A percentile compares a stretch with the other conserved stretches of the same genome.
Conservation (phyloP, 2,113 vertebrate species). For the Agelaius tricolor region DNA sequence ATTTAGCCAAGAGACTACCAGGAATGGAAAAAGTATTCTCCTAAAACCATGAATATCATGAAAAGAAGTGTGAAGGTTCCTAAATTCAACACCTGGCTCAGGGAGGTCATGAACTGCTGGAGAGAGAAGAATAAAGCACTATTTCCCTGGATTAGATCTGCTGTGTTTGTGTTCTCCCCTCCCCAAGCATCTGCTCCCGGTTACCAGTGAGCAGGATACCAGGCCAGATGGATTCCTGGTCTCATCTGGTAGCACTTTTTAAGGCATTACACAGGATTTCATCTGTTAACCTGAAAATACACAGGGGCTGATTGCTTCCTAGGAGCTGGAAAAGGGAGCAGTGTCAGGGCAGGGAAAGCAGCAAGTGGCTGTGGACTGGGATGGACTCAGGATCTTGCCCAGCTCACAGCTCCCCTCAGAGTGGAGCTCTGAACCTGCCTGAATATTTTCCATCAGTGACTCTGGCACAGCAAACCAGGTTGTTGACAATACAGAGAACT, state of each 20-base stretch:
- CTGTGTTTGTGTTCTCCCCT: neutral
- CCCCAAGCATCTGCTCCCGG: slow-evolving; percentile 2
- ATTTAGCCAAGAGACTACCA: neutral
- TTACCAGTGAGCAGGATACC: neutral
- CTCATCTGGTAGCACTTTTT: slow-evolving; percentile 27
- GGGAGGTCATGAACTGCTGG: neutral
- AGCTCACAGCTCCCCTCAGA: neutral
- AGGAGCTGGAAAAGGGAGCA: neutral
- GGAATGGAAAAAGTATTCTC: neutral
- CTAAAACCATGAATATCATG: neutral
- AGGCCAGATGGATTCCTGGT: neutral
- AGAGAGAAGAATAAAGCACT: neutral
- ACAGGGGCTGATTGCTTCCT: neutral
- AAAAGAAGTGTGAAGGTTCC: neutral
- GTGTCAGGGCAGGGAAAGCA: neutral
- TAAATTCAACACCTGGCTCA: neutral
- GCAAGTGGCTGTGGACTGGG: neutral
- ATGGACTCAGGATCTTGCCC: neutral
- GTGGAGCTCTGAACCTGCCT: neutral
- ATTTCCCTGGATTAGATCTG: neutral
- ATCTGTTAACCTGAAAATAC: neutral
- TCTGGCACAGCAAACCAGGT: neutral
- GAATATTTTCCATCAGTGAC: neutral
- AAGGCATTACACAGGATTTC: slow-evolving; percentile 9
- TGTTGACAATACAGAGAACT: neutral